A percentile compares a stretch with the other conserved stretches of the same genome.
These are phyloP conservation scores for Elgaria multicarinata DNA, from an alignment of 2,113 vertebrate species.

Conservation along the genomic window DNA sequence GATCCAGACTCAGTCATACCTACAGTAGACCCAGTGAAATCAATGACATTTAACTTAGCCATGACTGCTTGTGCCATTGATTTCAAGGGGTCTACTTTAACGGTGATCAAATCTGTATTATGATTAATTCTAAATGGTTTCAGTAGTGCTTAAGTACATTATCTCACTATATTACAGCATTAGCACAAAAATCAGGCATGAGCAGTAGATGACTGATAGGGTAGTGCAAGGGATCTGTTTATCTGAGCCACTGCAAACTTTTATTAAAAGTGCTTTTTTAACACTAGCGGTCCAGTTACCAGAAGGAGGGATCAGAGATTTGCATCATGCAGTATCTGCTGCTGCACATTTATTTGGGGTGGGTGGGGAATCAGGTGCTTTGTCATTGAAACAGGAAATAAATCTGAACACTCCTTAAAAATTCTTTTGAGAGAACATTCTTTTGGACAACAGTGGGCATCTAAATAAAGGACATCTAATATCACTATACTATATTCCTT, in stretches of 20 bases:
- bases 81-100: not conserved
- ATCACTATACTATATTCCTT: not conserved
- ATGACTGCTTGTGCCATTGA: not conserved
- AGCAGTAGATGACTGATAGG: not conserved
- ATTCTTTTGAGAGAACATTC: not conserved
- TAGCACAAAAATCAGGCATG: not conserved
- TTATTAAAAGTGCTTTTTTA: not conserved
- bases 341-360: not conserved
- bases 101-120: not conserved
- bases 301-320: conserved; percentile 12
- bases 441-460: not conserved
- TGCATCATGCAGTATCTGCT: not conserved
- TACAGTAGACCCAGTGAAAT: not conserved
- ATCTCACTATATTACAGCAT: not conserved
- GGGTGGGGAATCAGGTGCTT: not conserved
- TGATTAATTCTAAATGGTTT: not conserved
- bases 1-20: not conserved
- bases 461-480: not conserved
- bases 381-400: not conserved
- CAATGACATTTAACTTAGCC: not conserved
- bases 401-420: not conserved
- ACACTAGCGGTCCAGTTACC: not conserved
- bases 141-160: not conserved
- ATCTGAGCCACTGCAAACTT: not conserved
- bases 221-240: not conserved